Conservation (phyloP, 2,113 vertebrate genomes). For the Boleophthalmus pectinirostris region DNA sequence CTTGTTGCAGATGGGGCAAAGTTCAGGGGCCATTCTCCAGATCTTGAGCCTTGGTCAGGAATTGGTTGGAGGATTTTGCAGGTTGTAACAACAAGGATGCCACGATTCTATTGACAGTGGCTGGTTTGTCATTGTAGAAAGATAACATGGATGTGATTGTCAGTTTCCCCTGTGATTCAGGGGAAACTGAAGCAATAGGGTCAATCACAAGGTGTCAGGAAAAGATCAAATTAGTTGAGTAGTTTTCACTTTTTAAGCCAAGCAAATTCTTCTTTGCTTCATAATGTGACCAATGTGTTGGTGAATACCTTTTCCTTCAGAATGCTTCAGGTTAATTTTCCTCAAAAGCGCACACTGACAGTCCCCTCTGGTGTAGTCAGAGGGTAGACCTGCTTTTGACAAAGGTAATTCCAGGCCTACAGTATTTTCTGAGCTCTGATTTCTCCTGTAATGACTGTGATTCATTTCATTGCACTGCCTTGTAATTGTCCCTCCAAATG, state of each 20-base stretch:
- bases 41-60: no score
- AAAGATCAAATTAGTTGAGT: no score
- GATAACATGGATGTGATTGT: not conserved
- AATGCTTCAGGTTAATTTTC: not conserved
- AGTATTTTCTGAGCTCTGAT: not conserved
- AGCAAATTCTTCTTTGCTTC: not conserved
- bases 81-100: not conserved
- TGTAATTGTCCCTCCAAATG: conserved; percentile 48
- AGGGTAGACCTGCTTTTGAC: conserved; percentile 9
- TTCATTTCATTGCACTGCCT: conserved; percentile 9
- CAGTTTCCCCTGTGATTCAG: no score
- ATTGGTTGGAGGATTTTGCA: not conserved
- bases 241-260: not conserved
- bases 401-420: conserved; percentile 11
- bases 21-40: no score
- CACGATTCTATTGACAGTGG: no score
- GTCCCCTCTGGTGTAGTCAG: not conserved
- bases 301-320: not conserved
- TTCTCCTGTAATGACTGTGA: conserved; percentile 28
- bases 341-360: not conserved
- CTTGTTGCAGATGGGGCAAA: no score
- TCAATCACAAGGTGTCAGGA: no score
- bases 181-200: not conserved
- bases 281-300: not conserved
- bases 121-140: no score